Evolutionary conservation across 1,140 invertebrate genomes (phyloP).

Genomic region (Homalodisca vitripennis): DNA sequence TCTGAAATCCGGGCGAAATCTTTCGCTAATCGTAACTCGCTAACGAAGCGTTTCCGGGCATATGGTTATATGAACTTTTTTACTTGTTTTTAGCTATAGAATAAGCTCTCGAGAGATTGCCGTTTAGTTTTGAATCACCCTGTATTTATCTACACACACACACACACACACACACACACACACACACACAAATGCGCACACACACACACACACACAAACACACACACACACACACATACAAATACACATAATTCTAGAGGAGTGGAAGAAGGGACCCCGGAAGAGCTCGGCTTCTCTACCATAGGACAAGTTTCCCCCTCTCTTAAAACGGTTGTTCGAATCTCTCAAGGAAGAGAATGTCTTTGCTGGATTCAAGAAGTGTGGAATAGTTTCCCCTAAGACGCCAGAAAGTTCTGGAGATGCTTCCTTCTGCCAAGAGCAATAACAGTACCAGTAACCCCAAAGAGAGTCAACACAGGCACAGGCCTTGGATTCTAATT

Average conservation of each 20-base stretch:
- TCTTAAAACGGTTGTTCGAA: constrained; percentile 38
- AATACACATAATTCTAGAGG: constrained; percentile 43
- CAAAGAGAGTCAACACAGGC: background rate
- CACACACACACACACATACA: no score
- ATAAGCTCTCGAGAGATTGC: no score
- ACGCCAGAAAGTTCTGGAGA: constrained; percentile 34
- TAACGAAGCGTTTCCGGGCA: no score
- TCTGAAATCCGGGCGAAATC: no score
- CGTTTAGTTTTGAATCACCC: no score
- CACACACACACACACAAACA: no score
- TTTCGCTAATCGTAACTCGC: no score
- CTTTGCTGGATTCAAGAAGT: constrained; percentile 39
- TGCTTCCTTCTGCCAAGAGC: constrained; percentile 7
- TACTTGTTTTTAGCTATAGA: no score
- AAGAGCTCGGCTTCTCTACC: constrained; percentile 33
- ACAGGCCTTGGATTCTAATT: constrained; percentile 18
- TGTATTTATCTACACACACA: no score
- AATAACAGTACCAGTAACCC: background rate
- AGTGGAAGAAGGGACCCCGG: constrained; percentile 40
- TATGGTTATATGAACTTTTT: no score
- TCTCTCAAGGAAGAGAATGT: constrained; percentile 38
- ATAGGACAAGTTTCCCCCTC: constrained; percentile 40
- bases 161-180: no score
- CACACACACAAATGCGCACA: no score
- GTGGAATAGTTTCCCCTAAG: constrained; percentile 41